Evolutionary conservation across 2,797 vertebrate species (phyloP).

Genomic region (Rhabdophis nuchalis): DNA sequence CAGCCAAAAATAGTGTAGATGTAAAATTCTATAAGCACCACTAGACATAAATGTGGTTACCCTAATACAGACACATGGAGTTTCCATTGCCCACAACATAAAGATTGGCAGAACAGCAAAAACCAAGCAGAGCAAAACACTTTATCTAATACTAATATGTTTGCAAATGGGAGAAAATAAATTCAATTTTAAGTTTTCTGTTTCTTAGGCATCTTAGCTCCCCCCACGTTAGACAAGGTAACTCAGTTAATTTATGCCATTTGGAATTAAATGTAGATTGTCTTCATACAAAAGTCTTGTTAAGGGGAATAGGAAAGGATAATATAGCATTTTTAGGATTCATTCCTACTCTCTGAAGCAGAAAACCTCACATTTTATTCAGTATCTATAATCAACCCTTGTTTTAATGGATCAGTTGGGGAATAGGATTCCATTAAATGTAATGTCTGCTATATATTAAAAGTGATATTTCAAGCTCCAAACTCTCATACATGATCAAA

Average conservation of each 20-base stretch:
- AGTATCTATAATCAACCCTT: neutral
- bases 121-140: neutral
- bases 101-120: neutral
- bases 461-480: neutral
- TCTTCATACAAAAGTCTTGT: neutral
- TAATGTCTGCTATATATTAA: neutral
- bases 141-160: neutral
- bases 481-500: neutral
- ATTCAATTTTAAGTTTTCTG: neutral
- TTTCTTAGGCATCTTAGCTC: neutral
- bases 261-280: neutral
- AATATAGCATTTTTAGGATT: neutral
- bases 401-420: neutral
- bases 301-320: neutral
- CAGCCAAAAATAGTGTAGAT: neutral
- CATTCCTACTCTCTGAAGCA: neutral
- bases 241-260: neutral
- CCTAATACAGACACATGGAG: neutral
- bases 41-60: neutral
- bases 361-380: neutral
- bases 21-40: neutral
- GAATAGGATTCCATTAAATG: neutral
- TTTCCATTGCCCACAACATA: neutral
- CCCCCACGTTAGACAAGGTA: neutral
- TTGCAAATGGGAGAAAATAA: neutral